These are phyloP conservation scores for Polypedilum pembai DNA, from an alignment of 1,140 invertebrate species.

Conservation along the genomic window DNA sequence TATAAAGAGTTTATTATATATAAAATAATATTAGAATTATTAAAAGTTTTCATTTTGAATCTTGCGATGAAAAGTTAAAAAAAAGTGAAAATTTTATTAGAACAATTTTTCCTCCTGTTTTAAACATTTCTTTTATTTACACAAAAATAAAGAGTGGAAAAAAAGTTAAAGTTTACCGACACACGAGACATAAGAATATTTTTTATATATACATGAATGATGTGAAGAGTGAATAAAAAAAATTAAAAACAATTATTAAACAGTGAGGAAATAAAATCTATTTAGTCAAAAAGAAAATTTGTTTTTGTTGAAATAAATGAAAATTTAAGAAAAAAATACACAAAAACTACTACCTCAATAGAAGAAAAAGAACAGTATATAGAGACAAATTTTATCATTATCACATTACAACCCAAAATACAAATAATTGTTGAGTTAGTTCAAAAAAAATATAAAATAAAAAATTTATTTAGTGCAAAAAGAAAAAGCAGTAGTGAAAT, in stretches of 20 bases:
- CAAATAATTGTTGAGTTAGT: no score
- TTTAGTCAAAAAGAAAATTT: background rate
- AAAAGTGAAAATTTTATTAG: background rate
- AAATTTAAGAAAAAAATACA: background rate
- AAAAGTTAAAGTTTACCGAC: background rate
- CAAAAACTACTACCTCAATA: constrained; percentile 16
- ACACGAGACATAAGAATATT: background rate
- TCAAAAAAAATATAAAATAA: no score
- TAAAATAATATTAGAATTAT: background rate
- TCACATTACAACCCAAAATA: background rate
- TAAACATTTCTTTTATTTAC: background rate
- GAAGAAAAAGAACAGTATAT: background rate
- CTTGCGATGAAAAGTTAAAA: background rate
- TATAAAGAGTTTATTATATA: constrained; percentile 21
- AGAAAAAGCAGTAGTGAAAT: no score
- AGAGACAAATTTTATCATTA: constrained; percentile 5
- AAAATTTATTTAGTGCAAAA: no score
- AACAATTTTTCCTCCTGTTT: constrained; percentile 25
- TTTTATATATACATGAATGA: background rate
- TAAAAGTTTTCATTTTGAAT: background rate
- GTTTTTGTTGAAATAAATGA: background rate
- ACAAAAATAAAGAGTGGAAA: background rate
- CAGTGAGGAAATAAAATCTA: background rate
- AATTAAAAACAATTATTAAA: background rate
- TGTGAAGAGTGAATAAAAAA: background rate